Conservation (phyloP, 2,888 invertebrate genomes). For the Syrista parreyssii region DNA sequence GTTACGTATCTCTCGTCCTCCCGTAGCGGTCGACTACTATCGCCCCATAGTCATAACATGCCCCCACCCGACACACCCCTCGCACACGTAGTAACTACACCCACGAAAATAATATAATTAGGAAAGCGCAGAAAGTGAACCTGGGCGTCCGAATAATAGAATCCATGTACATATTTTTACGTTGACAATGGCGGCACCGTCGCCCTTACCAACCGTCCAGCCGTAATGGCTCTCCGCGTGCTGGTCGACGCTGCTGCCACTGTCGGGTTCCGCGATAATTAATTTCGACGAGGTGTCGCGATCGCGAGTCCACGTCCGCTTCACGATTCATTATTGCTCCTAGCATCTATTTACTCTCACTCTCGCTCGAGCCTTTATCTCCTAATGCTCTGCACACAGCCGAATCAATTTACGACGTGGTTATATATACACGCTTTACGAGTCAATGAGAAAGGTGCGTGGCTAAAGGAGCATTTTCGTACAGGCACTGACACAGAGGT, state of each 20-base stretch:
- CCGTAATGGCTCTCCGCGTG: background rate
- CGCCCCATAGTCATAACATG: constrained; percentile 27
- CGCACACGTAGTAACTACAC: background rate
- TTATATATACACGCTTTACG: background rate
- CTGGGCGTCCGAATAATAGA: background rate
- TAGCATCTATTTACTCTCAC: background rate
- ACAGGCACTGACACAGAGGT: background rate
- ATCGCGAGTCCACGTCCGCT: background rate
- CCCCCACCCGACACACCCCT: constrained; percentile 8
- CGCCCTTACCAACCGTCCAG: background rate
- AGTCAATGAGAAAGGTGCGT: background rate
- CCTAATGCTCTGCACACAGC: background rate
- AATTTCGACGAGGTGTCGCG: background rate
- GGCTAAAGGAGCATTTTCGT: background rate
- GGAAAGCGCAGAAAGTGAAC: constrained; percentile 1
- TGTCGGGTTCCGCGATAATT: background rate
- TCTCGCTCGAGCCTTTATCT: background rate
- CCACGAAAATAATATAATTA: constrained; percentile 37
- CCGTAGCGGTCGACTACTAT: background rate
- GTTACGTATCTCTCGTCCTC: background rate
- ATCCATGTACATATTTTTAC: background rate
- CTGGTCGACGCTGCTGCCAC: background rate
- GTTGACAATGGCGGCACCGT: background rate
- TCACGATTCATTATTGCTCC: background rate
- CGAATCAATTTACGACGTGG: background rate